Base-by-base conservation (phyloP, 2,888 invertebrate species). In the Dinocampus coccinellae region DNA sequence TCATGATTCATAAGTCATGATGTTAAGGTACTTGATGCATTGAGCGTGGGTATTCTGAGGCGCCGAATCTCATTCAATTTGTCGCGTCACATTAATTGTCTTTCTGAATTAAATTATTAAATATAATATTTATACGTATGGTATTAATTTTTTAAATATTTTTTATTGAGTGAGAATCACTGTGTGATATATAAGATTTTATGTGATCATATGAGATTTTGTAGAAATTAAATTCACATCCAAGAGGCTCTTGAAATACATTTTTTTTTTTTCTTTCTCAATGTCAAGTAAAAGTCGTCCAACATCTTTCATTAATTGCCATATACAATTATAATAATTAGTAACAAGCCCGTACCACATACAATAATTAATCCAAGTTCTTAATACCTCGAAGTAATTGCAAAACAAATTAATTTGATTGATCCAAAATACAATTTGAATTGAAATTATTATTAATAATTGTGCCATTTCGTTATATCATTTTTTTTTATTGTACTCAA, bases 191-290 rank as follows among this genome's bases (percentile, higher is more conserved):
- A n/a, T n/a, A n/a, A 29, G 9, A 20, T 10, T 10, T 60, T 2
- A 47, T n/a, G 20, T 7, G n/a, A n/a, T 16, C 9, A 16, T n/a
- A 16, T n/a, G 16, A 2, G 20, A 34, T 34, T 60, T 60, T 34
- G 20, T 60, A 33, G 34, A 60, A 60, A 60, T 60, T 16, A 60
- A 60, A 34, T 29, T 33, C 16, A 22, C 13, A 16, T 60, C 60
- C 20, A 4, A 20, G 16, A 34, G 34, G 20, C 34, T 9, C 34
- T 60, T 22, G 10, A 34, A 60, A 16, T 47, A 47, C 47, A n/a
- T 6, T 47, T 39, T 39, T 39, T 39, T 7, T 47, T 47, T 47
- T 16, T 7, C 9, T 16, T 47, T 4, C 47, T n/a, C 16, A 13
- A 39, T 36, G 10, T 42, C 4, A n/a, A 16, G 16, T 6, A 47